Percentiles rank a stretch among this genome's conserved stretches.
Conservation (phyloP, 1,140 invertebrate species). For the Drosophila rufa region DNA sequence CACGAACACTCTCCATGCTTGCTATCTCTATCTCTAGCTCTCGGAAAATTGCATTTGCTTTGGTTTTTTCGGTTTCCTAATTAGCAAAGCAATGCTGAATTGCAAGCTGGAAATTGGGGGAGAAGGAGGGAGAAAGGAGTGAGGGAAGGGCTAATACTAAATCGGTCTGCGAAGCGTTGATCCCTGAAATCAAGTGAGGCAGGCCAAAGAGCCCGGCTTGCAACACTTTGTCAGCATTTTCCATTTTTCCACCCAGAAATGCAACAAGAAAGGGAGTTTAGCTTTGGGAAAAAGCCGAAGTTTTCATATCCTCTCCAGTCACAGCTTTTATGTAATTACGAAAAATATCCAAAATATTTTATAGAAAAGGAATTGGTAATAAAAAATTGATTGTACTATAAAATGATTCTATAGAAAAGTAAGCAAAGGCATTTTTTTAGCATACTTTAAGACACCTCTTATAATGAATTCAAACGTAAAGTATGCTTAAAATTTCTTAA, state of each 20-base stretch:
- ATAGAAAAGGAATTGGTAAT: too few relatives aligned
- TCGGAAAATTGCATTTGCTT: slow-evolving; percentile 77
- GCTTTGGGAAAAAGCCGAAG: background rate
- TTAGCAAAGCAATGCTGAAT: slow-evolving; percentile 68
- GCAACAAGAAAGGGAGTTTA: background rate
- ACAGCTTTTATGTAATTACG: too few relatives aligned
- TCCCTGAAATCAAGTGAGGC: slow-evolving; percentile 39
- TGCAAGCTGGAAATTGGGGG: slow-evolving; percentile 1
- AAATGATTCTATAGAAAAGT: too few relatives aligned
- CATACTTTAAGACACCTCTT: too few relatives aligned
- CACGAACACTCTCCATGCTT: slow-evolving; percentile 20
- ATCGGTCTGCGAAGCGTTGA: slow-evolving; percentile 41
- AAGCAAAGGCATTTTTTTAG: too few relatives aligned
- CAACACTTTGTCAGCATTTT: slow-evolving; percentile 57
- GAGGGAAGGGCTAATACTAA: slow-evolving; percentile 4
- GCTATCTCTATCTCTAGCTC: background rate
- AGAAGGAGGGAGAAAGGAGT: background rate
- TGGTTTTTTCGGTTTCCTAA: slow-evolving; percentile 65
- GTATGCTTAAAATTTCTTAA: too few relatives aligned
- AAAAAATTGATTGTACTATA: too few relatives aligned
- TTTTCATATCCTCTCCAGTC: background rate
- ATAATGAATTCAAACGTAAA: too few relatives aligned
- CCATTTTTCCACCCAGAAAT: background rate
- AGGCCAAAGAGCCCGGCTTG: slow-evolving; percentile 30
- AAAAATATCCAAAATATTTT: too few relatives aligned